Evolutionary conservation across 2,113 vertebrate genomes (phyloP).

Genomic region (Salminus brasiliensis): DNA sequence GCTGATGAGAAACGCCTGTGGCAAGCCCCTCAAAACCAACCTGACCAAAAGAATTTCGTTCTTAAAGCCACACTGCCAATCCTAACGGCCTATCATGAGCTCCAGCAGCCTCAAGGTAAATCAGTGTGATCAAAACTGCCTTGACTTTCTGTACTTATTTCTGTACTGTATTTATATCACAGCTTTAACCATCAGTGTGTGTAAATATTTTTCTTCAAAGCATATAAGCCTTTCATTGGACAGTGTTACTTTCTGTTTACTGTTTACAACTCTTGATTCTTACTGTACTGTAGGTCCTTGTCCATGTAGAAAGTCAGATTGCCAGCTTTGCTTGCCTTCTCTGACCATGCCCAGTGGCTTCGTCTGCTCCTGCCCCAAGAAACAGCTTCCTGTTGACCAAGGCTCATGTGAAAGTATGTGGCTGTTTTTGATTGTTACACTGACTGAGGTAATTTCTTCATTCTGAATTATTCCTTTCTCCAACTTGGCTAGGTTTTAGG

Average conservation of each 20-base stretch:
- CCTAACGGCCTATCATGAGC: constrained; percentile 74
- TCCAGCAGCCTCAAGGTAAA: constrained; percentile 81
- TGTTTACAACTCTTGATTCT: not conserved
- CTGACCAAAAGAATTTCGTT: constrained; percentile 64
- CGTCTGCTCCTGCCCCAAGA: constrained; percentile 82
- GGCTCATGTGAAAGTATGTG: constrained; percentile 83
- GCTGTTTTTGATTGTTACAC: not conserved
- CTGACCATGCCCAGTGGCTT: constrained; percentile 76
- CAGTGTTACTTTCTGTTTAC: no score
- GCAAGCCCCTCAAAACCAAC: constrained; percentile 62
- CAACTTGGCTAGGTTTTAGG: constrained; percentile 75
- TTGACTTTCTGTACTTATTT: not conserved
- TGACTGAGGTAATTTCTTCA: not conserved
- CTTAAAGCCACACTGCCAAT: constrained; percentile 66
- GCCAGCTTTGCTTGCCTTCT: constrained; percentile 84
- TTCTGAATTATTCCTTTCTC: not conserved
- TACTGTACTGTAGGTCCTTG: constrained; percentile 57
- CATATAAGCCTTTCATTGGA: no score
- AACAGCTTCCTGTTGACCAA: constrained; percentile 75
- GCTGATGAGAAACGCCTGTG: constrained; percentile 74
- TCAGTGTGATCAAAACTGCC: not conserved
- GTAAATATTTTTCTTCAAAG: no score
- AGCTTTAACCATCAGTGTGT: no score
- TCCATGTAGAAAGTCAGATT: constrained; percentile 72
- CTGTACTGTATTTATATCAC: not conserved